Percentiles rank a stretch among this genome's conserved stretches.
phyloP scores from a whole-genome alignment of 2,888 invertebrate genomes.

The Drosophila maculinotata region DNA sequence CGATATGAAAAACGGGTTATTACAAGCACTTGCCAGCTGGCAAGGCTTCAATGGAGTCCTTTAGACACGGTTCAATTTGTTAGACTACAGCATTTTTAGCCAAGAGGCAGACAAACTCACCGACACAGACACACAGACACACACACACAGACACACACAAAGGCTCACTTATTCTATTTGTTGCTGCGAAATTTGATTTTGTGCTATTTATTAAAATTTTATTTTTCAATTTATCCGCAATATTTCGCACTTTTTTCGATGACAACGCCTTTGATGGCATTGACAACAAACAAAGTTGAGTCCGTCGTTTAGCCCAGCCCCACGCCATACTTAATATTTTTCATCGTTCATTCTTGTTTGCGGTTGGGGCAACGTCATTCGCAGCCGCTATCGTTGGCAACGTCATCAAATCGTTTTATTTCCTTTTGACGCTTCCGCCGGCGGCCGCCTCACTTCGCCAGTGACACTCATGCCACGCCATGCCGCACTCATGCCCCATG shows the following conservation, averaged over 20 bases:
- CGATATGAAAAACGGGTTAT: constrained; percentile 11
- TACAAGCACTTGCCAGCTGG: constrained; percentile 5
- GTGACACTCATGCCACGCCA: constrained; percentile 5
- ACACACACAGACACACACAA: constrained; percentile 2
- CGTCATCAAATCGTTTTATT: constrained; percentile 66
- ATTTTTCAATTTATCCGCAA: constrained; percentile 74
- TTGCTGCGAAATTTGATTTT: constrained; percentile 68
- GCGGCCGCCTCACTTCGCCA: constrained; percentile 21
- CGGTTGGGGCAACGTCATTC: constrained; percentile 59
- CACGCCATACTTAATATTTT: not conserved
- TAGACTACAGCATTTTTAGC: constrained; percentile 4
- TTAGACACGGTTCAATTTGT: constrained; percentile 16
- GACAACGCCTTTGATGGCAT: constrained; percentile 15
- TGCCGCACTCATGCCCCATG: constrained; percentile 30
- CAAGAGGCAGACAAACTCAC: not conserved
- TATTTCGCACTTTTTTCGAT: constrained; percentile 28
- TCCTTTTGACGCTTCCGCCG: constrained; percentile 64
- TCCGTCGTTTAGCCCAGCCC: not conserved
- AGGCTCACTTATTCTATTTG: constrained; percentile 17
- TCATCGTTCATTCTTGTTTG: constrained; percentile 16
- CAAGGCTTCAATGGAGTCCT: constrained; percentile 13
- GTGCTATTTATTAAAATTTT: constrained; percentile 68
- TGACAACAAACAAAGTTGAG: constrained; percentile 24
- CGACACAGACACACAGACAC: constrained; percentile 2
- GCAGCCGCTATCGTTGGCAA: constrained; percentile 59